Conservation (phyloP, 1,140 invertebrate species). For the Cylas formicarius region DNA sequence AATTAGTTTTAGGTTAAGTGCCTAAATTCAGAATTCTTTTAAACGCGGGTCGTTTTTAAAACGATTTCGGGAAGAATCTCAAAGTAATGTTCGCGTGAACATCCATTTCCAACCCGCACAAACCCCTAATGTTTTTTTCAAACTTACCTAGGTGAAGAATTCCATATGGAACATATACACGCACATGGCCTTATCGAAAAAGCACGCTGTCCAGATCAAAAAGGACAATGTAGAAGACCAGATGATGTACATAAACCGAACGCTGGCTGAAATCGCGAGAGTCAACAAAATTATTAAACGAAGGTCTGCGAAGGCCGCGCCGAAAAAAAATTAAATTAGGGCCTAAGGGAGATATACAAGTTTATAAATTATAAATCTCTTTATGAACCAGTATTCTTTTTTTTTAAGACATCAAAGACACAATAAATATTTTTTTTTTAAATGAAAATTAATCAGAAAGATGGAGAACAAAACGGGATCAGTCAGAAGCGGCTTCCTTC, state of each 20-base stretch:
- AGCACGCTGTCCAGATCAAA: conserved; percentile 21
- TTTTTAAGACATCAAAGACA: no score
- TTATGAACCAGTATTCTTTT: no score
- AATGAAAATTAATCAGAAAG: no score
- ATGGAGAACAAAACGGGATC: no score
- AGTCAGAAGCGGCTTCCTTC: no score
- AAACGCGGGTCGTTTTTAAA: not conserved
- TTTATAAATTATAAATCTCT: no score
- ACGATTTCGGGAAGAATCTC: not conserved
- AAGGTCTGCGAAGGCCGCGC: conserved; percentile 4
- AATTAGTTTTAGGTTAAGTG: no score
- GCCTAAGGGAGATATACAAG: not conserved
- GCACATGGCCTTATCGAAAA: conserved; percentile 24
- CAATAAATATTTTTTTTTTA: no score
- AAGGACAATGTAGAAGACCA: conserved; percentile 25
- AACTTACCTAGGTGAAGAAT: conserved; percentile 18
- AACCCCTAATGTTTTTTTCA: not conserved
- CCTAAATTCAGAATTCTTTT: no score
- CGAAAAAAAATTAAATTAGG: not conserved
- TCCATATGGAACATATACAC: conserved; percentile 25
- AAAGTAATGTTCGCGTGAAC: not conserved
- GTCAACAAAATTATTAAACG: conserved; percentile 21
- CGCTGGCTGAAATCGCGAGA: conserved; percentile 21
- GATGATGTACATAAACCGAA: conserved; percentile 26
- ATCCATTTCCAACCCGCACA: not conserved